Percentiles rank a stretch among this genome's conserved stretches.
Conservation (phyloP, 2,888 invertebrate species). For the Palloptera scutellata region DNA sequence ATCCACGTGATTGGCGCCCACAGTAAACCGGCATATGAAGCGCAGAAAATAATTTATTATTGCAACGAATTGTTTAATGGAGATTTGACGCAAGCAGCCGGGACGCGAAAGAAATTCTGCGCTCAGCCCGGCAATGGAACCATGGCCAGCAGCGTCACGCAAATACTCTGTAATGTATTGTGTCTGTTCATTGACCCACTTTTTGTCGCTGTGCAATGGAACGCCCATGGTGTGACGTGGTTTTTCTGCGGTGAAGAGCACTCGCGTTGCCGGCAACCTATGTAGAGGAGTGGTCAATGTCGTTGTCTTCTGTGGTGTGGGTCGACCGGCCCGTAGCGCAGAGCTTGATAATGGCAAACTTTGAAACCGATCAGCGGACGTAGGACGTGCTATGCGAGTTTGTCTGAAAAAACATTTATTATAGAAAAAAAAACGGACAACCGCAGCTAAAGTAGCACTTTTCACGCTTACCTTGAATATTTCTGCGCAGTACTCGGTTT, state of each 20-base stretch:
- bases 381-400: constrained; percentile 47
- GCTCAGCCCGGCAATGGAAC: constrained; percentile 42
- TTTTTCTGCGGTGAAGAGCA: constrained; percentile 52
- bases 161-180: constrained; percentile 54
- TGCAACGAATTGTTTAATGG: constrained; percentile 60
- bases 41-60: constrained; percentile 57
- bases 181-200: constrained; percentile 55
- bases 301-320: constrained; percentile 42
- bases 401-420: constrained; percentile 31
- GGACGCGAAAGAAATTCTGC: constrained; percentile 46
- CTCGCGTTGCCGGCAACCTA: constrained; percentile 28
- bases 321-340: constrained; percentile 33
- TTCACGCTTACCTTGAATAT: too few species aligned
- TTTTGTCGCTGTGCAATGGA: constrained; percentile 55
- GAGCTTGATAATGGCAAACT: not conserved
- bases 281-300: constrained; percentile 37
- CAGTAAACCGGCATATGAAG: constrained; percentile 50
- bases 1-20: constrained; percentile 57
- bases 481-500: too few species aligned
- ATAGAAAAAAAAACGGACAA: too few species aligned
- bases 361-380: constrained; percentile 39
- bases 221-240: constrained; percentile 38
- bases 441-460: too few species aligned
- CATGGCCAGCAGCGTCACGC: constrained; percentile 24
- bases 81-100: constrained; percentile 57